Base-by-base conservation (phyloP, 1,140 invertebrate species). In the Aphelinus certus region DNA sequence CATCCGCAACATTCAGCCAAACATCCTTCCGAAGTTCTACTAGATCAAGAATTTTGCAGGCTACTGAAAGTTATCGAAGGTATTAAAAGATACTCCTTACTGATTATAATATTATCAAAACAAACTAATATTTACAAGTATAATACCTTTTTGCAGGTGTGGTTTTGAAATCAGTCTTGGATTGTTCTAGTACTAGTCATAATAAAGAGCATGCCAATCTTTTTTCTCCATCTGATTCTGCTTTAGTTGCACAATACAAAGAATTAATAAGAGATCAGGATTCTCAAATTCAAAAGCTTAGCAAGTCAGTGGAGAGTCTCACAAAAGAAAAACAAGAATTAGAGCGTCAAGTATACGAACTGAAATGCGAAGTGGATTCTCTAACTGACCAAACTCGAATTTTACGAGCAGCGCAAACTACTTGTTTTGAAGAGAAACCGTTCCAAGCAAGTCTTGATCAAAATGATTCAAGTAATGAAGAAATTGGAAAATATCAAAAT, bases 11-110 rank as follows among this genome's bases (percentile, higher is more conserved):
- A 96, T 3, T 90, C 91, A 53, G 93, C 92, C 9, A 94, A 93
- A 83, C 88, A 92, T 76, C 88, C 95, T 4, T 88, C 88, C 7
- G 96, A 98, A 78, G 89, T 99, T 42, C 88, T 98, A 46, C 91
- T 99, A 67, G 98, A 99, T 86, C 96, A 96, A 86, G 95, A 98
- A 86, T 99, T 99, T 88, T 98, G 96, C 82, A 92, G 92, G 81
- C 87, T 98, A 7, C 95, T 95, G 79, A 96, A 96, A 88, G 89
- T 89, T 7, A 83, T 95, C 46, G 94, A 96, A 90, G 89, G 92
- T 92, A 51, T 57, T 53, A 53, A 6, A 9, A 53, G 9, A 53
- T 53, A 6, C 51, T 53, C 51, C 4, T 53, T 53, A 53, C 4
- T 53, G 9, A 53, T 7, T 4, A 53, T 9, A 53, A 53, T 53